These are phyloP conservation scores for Saimiri boliviensis DNA, from an alignment of 2,113 vertebrate species.

Conservation along the genomic window DNA sequence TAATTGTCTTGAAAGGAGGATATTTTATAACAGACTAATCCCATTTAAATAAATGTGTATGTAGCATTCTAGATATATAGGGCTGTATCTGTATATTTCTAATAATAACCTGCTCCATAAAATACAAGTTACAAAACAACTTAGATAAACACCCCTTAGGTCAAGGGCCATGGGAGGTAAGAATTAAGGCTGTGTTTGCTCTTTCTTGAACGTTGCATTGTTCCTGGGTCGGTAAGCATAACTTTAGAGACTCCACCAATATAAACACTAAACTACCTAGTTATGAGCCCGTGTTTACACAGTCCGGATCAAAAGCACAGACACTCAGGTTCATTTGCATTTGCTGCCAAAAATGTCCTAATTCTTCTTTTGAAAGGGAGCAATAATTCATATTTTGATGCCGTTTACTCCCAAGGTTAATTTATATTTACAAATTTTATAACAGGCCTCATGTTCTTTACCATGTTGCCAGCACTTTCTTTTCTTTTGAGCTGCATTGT, in stretches of 20 bases:
- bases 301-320: slow-evolving; percentile 68
- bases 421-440: slow-evolving; percentile 62
- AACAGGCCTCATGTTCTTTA: slow-evolving; percentile 46
- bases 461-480: slow-evolving; percentile 59
- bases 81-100: background rate
- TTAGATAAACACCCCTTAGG: slow-evolving; percentile 49
- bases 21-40: background rate
- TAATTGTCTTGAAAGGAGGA: slow-evolving; percentile 44
- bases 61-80: background rate
- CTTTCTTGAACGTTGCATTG: slow-evolving; percentile 73
- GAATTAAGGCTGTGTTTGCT: slow-evolving; percentile 65
- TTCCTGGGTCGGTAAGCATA: slow-evolving; percentile 63
- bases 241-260: slow-evolving; percentile 73
- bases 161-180: slow-evolving; percentile 58
- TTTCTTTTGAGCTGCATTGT: slow-evolving; percentile 63
- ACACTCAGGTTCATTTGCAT: slow-evolving; percentile 66
- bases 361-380: slow-evolving; percentile 36
- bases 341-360: slow-evolving; percentile 51
- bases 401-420: slow-evolving; percentile 54
- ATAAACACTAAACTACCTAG: slow-evolving; percentile 76
- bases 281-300: slow-evolving; percentile 69
- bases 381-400: slow-evolving; percentile 67
- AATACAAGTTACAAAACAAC: slow-evolving; percentile 30
- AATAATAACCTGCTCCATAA: slow-evolving; percentile 41
- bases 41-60: slow-evolving; percentile 19